Base-by-base conservation (phyloP, 2,888 invertebrate species). In the Rotaria sp. region DNA sequence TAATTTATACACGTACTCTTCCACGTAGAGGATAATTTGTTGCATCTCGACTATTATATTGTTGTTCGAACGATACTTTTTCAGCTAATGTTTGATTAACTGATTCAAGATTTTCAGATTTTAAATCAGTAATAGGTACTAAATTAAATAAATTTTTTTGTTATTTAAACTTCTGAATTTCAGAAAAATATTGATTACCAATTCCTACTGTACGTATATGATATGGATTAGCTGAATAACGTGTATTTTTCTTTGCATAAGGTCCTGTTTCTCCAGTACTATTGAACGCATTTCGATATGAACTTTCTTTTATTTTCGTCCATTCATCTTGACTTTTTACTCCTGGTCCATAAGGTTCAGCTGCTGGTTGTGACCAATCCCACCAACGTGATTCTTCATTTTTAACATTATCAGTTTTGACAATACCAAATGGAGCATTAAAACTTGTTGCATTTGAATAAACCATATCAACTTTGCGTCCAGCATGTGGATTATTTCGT, bases 401-500 rank as follows among this genome's bases (percentile, higher is more conserved):
- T 45, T 41, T 45, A 45, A 80, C 80, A 80, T 80, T 80, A 45
- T 80, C 80, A 45, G 80, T 80, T 80, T 80, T 80, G 2, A 80
- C 11, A n/a, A 80, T 80, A n/a, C 80, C 80, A 26, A 45, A 80
- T 45, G 80, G 80, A 13, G 45, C 80, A 80, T 80, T 80, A 45
- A 80, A 45, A n/a, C 26, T 80, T 5, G 80, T 10, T 13, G 45
- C 80, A 45, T 80, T 80, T 13, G 41, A 26, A 80, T 45, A 45
- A 26, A 80, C 45, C 80, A 80, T 80, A 45, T 80, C 80, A 41
- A 80, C 80, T 80, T 80, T 80, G n/a, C 80, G 41, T 26, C 45
- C 80, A 45, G 80, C 80, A 80, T 80, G 80, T n/a, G 80, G 80
- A 80, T 80, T 80, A 45, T 80, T 80, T 80, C 80, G 24, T 45